These are phyloP conservation scores for Yponomeuta evonymella DNA, from an alignment of 2,888 invertebrate species.

Conservation along the genomic window DNA sequence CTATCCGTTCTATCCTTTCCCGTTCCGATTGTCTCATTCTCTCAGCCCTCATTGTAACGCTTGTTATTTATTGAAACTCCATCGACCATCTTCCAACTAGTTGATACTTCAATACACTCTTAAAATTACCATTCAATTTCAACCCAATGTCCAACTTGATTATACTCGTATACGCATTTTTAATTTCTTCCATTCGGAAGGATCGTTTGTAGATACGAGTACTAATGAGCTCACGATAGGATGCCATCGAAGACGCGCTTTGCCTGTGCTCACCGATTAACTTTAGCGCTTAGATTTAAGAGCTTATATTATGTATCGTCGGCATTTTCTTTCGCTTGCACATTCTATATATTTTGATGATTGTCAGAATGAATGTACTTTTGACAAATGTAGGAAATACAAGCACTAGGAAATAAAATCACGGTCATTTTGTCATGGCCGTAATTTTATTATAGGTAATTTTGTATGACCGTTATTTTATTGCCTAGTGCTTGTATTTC, in stretches of 20 bases:
- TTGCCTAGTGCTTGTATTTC: too few relatives aligned
- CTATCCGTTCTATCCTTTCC: neutral
- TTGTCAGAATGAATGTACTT: too few relatives aligned
- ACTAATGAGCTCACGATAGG: neutral
- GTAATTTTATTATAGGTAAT: too few relatives aligned
- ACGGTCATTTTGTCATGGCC: too few relatives aligned
- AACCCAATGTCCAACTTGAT: neutral
- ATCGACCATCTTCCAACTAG: neutral
- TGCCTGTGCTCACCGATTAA: too few relatives aligned
- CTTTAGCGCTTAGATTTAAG: too few relatives aligned
- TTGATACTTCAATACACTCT: neutral
- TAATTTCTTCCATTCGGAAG: constrained; percentile 8
- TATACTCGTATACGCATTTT: neutral
- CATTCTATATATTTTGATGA: too few relatives aligned
- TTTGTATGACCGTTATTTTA: too few relatives aligned
- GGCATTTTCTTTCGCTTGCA: too few relatives aligned
- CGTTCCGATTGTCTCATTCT: neutral
- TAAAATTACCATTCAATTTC: neutral
- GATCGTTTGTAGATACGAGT: neutral
- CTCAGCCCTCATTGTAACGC: neutral
- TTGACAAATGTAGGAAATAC: too few relatives aligned
- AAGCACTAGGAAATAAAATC: too few relatives aligned
- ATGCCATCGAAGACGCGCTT: neutral
- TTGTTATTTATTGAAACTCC: constrained; percentile 2
- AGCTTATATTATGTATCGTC: too few relatives aligned